Evolutionary conservation across 1,140 invertebrate species (phyloP).

Genomic region (Drosophila bocki): DNA sequence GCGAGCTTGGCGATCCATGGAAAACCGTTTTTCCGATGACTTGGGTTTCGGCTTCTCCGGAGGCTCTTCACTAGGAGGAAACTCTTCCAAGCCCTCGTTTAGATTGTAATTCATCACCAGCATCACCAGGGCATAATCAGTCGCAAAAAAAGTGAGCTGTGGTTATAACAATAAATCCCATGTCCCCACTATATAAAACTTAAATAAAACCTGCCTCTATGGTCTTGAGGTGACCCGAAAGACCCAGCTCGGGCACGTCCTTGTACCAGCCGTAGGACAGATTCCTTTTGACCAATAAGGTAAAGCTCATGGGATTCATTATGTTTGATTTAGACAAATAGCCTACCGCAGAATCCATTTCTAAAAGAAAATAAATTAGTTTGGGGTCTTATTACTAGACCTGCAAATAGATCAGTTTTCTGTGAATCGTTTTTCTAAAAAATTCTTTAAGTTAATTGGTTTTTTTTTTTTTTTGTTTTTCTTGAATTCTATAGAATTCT

Average conservation of each 20-base stretch:
- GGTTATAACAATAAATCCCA: background rate
- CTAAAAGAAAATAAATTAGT: slow-evolving; percentile 16
- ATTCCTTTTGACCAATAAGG: slow-evolving; percentile 92
- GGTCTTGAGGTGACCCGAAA: slow-evolving; percentile 91
- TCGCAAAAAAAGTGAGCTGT: slow-evolving; percentile 73
- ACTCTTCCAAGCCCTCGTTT: slow-evolving; percentile 87
- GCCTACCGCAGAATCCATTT: slow-evolving; percentile 64
- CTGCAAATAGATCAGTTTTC: no score
- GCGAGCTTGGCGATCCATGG: background rate
- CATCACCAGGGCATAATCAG: slow-evolving; percentile 93
- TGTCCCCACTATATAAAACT: background rate
- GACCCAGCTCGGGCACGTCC: slow-evolving; percentile 92
- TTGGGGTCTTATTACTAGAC: no score
- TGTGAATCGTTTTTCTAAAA: background rate
- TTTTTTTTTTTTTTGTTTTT: no score
- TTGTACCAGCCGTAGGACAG: slow-evolving; percentile 94
- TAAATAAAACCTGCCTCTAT: slow-evolving; percentile 88
- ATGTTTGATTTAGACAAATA: slow-evolving; percentile 63
- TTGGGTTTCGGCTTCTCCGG: background rate
- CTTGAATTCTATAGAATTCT: no score
- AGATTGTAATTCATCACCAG: slow-evolving; percentile 93
- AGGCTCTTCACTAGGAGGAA: slow-evolving; percentile 60
- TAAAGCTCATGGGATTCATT: slow-evolving; percentile 93
- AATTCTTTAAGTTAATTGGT: no score
- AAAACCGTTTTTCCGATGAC: background rate